Percentiles rank a stretch among this genome's conserved stretches.
Evolutionary conservation across 2,113 vertebrate species (phyloP).

Genomic region (Sialia sialis): DNA sequence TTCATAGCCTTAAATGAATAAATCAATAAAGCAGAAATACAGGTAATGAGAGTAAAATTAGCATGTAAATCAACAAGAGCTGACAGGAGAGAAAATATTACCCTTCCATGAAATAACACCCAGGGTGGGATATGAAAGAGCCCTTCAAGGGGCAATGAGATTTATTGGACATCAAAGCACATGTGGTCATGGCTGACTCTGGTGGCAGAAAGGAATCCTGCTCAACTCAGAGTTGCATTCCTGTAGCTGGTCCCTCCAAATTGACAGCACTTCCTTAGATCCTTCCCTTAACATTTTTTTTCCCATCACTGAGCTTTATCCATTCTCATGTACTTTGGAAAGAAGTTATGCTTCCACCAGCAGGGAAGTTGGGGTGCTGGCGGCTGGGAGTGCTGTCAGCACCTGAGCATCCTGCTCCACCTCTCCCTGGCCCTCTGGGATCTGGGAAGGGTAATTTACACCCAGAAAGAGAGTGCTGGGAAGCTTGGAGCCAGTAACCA

Average conservation of each 20-base stretch:
- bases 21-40: neutral
- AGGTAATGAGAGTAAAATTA: neutral
- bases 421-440: neutral
- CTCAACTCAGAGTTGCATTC: neutral
- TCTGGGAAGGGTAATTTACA: neutral
- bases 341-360: neutral
- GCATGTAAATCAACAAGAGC: neutral
- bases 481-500: neutral
- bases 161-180: neutral
- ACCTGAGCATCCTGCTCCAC: neutral
- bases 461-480: neutral
- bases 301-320: constrained; percentile 18
- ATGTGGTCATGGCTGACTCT: neutral
- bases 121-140: neutral
- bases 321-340: constrained; percentile 29
- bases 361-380: neutral
- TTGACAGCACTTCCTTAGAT: neutral
- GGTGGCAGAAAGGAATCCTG: neutral
- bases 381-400: neutral
- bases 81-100: neutral
- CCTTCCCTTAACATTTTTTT: constrained; percentile 14
- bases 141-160: neutral
- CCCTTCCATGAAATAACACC: neutral
- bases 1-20: neutral
- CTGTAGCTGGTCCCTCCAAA: neutral